A percentile compares a stretch with the other conserved stretches of the same genome.
phyloP scores from a whole-genome alignment of 2,888 invertebrate species.

The Holacanthella duospinosa region DNA sequence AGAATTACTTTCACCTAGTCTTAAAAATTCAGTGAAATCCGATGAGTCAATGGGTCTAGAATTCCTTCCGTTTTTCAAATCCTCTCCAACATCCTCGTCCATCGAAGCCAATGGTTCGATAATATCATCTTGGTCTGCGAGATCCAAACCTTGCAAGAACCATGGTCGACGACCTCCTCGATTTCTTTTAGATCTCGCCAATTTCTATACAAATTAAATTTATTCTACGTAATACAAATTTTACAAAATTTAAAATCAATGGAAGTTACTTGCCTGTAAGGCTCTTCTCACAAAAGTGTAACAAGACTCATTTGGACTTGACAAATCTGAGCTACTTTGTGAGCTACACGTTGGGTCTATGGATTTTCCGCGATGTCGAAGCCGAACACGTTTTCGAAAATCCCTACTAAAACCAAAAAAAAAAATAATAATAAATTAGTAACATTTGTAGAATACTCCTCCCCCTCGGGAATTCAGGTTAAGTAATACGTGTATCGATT shows the following conservation, averaged over 20 bases:
- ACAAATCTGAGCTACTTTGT: slow-evolving; percentile 74
- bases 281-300: slow-evolving; percentile 85
- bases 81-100: slow-evolving; percentile 23
- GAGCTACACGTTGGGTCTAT: slow-evolving; percentile 52
- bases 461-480: too few relatives aligned
- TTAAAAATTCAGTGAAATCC: background rate
- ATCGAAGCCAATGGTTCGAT: slow-evolving; percentile 24
- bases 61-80: background rate
- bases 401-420: slow-evolving; percentile 39
- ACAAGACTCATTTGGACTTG: slow-evolving; percentile 85
- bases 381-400: slow-evolving; percentile 46
- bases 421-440: too few relatives aligned
- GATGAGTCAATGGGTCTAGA: background rate
- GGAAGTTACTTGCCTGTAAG: slow-evolving; percentile 49
- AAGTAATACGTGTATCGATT: too few relatives aligned
- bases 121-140: slow-evolving; percentile 22
- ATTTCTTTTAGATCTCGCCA: slow-evolving; percentile 56
- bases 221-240: background rate
- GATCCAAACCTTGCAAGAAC: slow-evolving; percentile 58
- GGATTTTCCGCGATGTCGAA: slow-evolving; percentile 51
- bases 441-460: too few relatives aligned
- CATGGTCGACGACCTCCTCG: slow-evolving; percentile 55
- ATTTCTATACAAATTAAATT: slow-evolving; percentile 48
- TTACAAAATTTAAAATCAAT: background rate
- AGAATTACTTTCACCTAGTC: background rate